Percentiles rank a stretch among this genome's conserved stretches.
Evolutionary conservation across 2,888 invertebrate genomes (phyloP).

Genomic region (Elmis aenea): DNA sequence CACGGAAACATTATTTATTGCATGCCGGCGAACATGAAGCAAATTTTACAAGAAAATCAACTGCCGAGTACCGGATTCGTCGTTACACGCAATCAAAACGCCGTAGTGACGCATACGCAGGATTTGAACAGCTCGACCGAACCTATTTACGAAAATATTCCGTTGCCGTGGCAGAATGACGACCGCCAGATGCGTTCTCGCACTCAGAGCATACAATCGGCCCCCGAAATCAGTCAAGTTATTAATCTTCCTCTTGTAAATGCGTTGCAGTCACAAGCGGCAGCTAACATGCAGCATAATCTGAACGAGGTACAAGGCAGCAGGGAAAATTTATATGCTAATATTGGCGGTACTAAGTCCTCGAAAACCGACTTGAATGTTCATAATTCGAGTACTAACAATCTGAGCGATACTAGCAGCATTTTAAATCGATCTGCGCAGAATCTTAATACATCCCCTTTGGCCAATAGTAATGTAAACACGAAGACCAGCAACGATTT

Average conservation of each 20-base stretch:
- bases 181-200: conserved; percentile 44
- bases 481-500: conserved; percentile 4
- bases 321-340: conserved; percentile 42
- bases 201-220: conserved; percentile 68
- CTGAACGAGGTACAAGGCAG: conserved; percentile 24
- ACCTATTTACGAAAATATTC: conserved; percentile 79
- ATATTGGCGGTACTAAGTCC: conserved; percentile 31
- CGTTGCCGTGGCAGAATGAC: conserved; percentile 58
- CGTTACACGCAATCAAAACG: conserved; percentile 49
- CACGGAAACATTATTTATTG: conserved; percentile 61
- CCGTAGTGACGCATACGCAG: conserved; percentile 37
- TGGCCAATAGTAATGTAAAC: conserved; percentile 8
- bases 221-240: conserved; percentile 54
- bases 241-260: conserved; percentile 38
- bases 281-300: conserved; percentile 28
- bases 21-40: conserved; percentile 52
- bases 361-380: conserved; percentile 29
- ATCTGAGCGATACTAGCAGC: conserved; percentile 23
- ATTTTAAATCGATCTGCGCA: conserved; percentile 24
- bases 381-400: conserved; percentile 16
- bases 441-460: conserved; percentile 21
- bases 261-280: conserved; percentile 26
- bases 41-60: conserved; percentile 44
- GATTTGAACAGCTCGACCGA: conserved; percentile 54
- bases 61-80: conserved; percentile 47